Evolutionary conservation across 2,888 invertebrate genomes (phyloP).

Genomic region (Sinhomidia bicolor): DNA sequence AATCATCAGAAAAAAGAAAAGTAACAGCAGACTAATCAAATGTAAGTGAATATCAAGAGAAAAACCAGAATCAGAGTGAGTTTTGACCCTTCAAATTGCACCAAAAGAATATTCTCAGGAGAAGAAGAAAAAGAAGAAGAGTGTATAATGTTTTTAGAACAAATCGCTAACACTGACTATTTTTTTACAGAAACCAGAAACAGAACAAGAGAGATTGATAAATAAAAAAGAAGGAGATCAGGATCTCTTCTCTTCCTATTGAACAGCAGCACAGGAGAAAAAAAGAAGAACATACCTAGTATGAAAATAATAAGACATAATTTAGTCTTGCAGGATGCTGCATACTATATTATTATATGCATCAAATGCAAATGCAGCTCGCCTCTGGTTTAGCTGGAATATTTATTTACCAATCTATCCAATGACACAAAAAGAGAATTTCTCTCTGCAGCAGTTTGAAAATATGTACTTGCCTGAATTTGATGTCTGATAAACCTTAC

Average conservation of each 20-base stretch:
- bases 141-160: not conserved
- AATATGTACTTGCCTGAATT: not conserved
- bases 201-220: not conserved
- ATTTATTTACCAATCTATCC: not conserved
- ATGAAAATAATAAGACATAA: slow-evolving; percentile 1
- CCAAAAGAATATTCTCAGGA: not conserved
- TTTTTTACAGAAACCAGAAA: not conserved
- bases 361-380: not conserved
- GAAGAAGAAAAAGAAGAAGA: not conserved
- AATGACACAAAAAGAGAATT: slow-evolving; percentile 8
- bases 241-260: no score
- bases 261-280: not conserved
- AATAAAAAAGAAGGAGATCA: not conserved
- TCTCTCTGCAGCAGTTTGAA: no score
- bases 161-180: not conserved
- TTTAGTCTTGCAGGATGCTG: no score
- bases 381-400: not conserved
- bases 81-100: slow-evolving; percentile 54
- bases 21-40: not conserved
- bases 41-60: not conserved
- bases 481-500: slow-evolving; percentile 40
- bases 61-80: slow-evolving; percentile 48
- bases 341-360: not conserved
- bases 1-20: not conserved
- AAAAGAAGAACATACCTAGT: no score